phyloP scores from a whole-genome alignment of 1,140 invertebrate genomes.

The Elysia chlorotica region DNA sequence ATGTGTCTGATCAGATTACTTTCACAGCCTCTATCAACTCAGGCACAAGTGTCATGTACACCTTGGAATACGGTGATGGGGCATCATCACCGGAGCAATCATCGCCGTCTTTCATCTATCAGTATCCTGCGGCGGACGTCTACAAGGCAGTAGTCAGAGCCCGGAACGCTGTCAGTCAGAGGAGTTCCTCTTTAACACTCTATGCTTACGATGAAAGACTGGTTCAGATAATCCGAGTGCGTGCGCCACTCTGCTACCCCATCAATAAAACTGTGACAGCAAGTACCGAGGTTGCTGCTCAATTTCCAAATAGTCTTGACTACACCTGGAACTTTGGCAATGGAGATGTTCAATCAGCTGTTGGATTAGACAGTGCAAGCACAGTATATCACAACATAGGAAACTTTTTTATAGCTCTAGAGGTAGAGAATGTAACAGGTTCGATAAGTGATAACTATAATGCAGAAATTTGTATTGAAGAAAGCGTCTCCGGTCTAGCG shows the following conservation, averaged over 20 bases:
- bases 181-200: slow-evolving; percentile 3
- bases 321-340: slow-evolving; percentile 32
- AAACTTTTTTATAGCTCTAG: slow-evolving; percentile 23
- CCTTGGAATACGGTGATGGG: slow-evolving; percentile 27
- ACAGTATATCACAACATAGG: slow-evolving; percentile 16
- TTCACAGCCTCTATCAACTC: slow-evolving; percentile 17
- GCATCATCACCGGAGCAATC: not conserved
- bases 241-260: slow-evolving; percentile 4
- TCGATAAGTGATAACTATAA: not conserved
- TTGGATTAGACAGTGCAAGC: not conserved
- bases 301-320: slow-evolving; percentile 8
- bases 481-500: slow-evolving; percentile 22
- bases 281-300: slow-evolving; percentile 21
- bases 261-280: not conserved
- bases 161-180: slow-evolving; percentile 25
- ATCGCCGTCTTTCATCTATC: slow-evolving; percentile 6
- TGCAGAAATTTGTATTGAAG: slow-evolving; percentile 21
- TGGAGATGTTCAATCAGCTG: not conserved
- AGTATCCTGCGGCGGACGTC: slow-evolving; percentile 20
- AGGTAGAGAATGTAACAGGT: slow-evolving; percentile 6
- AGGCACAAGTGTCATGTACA: slow-evolving; percentile 28
- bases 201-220: slow-evolving; percentile 26
- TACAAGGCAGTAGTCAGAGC: slow-evolving; percentile 26
- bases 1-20: slow-evolving; percentile 19
- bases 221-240: slow-evolving; percentile 13